These are phyloP conservation scores for Oreocharis arfaki DNA, from an alignment of 2,113 vertebrate species.

Conservation along the genomic window DNA sequence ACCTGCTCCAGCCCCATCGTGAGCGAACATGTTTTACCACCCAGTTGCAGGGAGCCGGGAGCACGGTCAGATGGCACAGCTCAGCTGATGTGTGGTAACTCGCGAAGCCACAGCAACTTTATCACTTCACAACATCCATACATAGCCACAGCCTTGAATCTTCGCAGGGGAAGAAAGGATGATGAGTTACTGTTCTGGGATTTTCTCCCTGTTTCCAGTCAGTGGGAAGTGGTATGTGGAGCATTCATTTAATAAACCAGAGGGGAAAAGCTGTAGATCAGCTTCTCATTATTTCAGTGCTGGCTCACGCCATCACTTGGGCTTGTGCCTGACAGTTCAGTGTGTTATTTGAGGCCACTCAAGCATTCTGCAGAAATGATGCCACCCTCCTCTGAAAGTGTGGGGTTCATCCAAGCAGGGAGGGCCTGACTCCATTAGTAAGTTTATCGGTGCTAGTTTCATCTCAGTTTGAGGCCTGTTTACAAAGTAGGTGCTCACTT, in stretches of 20 bases:
- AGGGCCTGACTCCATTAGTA: neutral
- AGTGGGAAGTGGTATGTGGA: conserved; percentile 58
- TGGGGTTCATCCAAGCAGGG: neutral
- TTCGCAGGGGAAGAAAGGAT: conserved; percentile 44
- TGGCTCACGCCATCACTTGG: conserved; percentile 47
- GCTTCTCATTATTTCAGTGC: conserved; percentile 58
- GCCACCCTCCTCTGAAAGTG: conserved; percentile 8
- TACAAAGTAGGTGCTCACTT: neutral
- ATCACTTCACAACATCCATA: conserved; percentile 65
- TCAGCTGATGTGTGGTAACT: conserved; percentile 36
- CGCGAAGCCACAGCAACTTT: conserved; percentile 49
- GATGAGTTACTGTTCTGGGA: conserved; percentile 62
- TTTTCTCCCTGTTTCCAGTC: conserved; percentile 51
- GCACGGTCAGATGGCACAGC: neutral
- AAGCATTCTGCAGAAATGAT: conserved; percentile 51
- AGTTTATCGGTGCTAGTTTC: neutral
- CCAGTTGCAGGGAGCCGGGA: neutral
- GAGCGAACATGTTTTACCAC: conserved; percentile 61
- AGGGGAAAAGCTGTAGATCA: conserved; percentile 61
- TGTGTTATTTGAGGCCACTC: conserved; percentile 64
- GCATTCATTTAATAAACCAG: conserved; percentile 59
- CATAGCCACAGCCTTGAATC: conserved; percentile 56
- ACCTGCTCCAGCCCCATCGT: conserved; percentile 53
- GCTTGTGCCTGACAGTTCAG: conserved; percentile 53
- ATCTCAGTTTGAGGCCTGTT: neutral